Evolutionary conservation across 2,888 invertebrate genomes (phyloP).

Genomic region (Neelides folsomi): DNA sequence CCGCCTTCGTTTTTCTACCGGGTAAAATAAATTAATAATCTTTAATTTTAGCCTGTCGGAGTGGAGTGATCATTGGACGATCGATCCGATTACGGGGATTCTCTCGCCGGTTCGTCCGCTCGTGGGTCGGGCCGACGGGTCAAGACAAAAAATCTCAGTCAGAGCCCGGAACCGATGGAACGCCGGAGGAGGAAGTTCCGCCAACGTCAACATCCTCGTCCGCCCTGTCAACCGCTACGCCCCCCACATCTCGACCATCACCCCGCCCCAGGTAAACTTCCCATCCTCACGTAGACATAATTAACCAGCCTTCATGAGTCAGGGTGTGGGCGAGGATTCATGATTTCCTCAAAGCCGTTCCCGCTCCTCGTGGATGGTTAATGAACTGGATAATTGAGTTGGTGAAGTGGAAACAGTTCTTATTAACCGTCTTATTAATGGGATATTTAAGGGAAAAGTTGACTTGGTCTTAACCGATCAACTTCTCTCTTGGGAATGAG

Average conservation of each 20-base stretch:
- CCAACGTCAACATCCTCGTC: conserved; percentile 61
- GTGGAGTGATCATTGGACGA: conserved; percentile 69
- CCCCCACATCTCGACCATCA: conserved; percentile 68
- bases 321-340: too few species aligned
- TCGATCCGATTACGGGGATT: conserved; percentile 84
- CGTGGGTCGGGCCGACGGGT: conserved; percentile 40
- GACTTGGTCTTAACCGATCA: too few species aligned
- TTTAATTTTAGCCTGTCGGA: conserved; percentile 51
- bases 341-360: too few species aligned
- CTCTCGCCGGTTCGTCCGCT: conserved; percentile 69
- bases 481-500: too few species aligned
- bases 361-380: too few species aligned
- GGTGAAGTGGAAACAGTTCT: too few species aligned
- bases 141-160: conserved; percentile 20
- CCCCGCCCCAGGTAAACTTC: conserved; percentile 55
- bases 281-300: neutral
- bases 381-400: too few species aligned
- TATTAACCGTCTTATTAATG: too few species aligned
- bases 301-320: too few species aligned
- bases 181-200: conserved; percentile 45
- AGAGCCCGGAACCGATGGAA: conserved; percentile 32
- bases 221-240: conserved; percentile 70
- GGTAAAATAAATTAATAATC: too few species aligned
- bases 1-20: too few species aligned
- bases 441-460: too few species aligned